A percentile compares a stretch with the other conserved stretches of the same genome.
These are phyloP conservation scores for Apus apus DNA, from an alignment of 2,113 vertebrate species.

Conservation along the genomic window DNA sequence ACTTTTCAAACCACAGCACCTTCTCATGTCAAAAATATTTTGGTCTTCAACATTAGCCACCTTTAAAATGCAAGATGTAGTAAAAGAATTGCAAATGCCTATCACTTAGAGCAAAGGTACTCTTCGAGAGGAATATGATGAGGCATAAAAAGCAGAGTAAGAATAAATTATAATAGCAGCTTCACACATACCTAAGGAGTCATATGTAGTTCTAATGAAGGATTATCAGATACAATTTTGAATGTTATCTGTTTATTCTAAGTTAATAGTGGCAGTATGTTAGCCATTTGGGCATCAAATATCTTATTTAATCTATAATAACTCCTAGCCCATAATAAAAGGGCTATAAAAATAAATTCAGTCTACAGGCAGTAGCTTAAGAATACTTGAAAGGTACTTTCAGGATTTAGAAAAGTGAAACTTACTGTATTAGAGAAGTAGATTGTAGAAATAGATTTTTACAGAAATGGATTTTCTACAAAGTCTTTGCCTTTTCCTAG, in stretches of 20 bases:
- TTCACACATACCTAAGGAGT: background rate
- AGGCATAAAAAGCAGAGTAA: background rate
- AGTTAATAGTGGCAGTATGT: background rate
- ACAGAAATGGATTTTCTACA: background rate
- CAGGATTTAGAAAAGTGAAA: background rate
- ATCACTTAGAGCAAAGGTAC: background rate
- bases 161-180: background rate
- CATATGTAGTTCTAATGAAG: background rate
- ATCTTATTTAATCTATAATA: background rate
- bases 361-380: background rate
- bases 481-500: background rate
- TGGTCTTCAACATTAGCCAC: background rate
- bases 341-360: background rate
- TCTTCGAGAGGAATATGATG: background rate
- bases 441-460: background rate
- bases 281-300: background rate
- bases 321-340: background rate
- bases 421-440: background rate
- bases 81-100: background rate
- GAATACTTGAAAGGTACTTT: background rate
- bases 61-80: background rate
- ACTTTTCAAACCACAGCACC: background rate
- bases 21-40: background rate
- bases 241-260: background rate
- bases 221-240: background rate